These are phyloP conservation scores for Apomyelois bistriatella DNA, from an alignment of 2,888 invertebrate species.

Conservation along the genomic window DNA sequence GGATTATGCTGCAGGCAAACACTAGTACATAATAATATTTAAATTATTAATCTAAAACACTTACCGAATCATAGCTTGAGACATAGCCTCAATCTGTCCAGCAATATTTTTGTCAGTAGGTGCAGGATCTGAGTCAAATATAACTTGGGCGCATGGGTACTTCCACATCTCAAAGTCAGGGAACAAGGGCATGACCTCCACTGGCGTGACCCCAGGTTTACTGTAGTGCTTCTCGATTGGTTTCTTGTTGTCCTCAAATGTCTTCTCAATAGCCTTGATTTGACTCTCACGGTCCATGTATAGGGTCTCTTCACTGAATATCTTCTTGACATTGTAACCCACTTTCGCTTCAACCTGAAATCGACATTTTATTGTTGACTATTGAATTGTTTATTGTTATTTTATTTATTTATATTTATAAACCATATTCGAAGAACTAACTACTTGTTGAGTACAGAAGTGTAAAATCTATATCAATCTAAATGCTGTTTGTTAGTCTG, in stretches of 20 bases:
- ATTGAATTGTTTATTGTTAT: neutral
- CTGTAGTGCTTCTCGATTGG: conserved; percentile 96
- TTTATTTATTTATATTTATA: neutral
- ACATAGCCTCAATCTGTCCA: conserved; percentile 97
- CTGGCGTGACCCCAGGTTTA: conserved; percentile 95
- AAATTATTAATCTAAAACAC: conserved; percentile 15
- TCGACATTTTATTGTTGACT: neutral
- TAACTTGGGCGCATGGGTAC: conserved; percentile 98
- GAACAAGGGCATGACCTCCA: conserved; percentile 91
- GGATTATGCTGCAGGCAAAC: too few species aligned
- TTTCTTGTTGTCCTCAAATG: conserved; percentile 94
- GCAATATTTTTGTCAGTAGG: conserved; percentile 92
- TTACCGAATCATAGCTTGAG: conserved; percentile 98
- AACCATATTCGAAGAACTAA: too few species aligned
- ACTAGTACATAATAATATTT: too few species aligned
- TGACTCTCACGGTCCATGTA: conserved; percentile 98
- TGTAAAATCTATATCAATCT: too few species aligned
- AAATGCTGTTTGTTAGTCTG: too few species aligned
- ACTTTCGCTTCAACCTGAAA: conserved; percentile 96
- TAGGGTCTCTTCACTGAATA: conserved; percentile 92
- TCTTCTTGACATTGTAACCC: conserved; percentile 98
- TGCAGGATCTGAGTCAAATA: conserved; percentile 99
- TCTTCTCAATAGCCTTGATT: conserved; percentile 97
- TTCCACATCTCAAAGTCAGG: conserved; percentile 99
- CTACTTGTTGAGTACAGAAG: too few species aligned